A percentile compares a stretch with the other conserved stretches of the same genome.
phyloP scores from a whole-genome alignment of 2,888 invertebrate species.

The Galerucella pusilla region DNA sequence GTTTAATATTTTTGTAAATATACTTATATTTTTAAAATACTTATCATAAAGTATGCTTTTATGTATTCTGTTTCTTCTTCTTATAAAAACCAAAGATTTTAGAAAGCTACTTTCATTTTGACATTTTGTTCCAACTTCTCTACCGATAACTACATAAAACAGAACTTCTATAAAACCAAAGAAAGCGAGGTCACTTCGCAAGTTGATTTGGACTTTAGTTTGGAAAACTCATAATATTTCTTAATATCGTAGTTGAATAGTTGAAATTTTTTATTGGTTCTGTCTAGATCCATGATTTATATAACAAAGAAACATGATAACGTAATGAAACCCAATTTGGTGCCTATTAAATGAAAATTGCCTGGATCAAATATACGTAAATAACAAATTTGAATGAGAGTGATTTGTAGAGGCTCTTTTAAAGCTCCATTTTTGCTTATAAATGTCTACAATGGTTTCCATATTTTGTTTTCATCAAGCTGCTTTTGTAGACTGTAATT shows the following conservation, averaged over 20 bases:
- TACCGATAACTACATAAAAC: background rate
- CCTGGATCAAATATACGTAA: background rate
- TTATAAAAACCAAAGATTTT: background rate
- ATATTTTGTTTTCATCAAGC: background rate
- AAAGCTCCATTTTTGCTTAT: background rate
- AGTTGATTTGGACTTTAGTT: background rate
- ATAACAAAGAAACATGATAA: background rate
- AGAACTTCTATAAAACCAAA: background rate
- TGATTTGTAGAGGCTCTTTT: background rate
- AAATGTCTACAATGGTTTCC: background rate
- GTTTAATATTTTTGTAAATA: too few species aligned
- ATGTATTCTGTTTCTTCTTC: background rate
- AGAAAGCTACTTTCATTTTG: slow-evolving; percentile 5
- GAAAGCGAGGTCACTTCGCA: background rate
- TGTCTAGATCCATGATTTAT: background rate
- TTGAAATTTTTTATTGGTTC: background rate
- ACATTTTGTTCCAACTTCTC: background rate
- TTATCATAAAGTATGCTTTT: background rate
- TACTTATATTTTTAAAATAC: too few species aligned
- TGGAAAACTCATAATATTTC: background rate
- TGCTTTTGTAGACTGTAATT: background rate
- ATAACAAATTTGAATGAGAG: slow-evolving; percentile 7
- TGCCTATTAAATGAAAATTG: background rate
- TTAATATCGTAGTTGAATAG: too few species aligned
- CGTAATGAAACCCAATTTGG: background rate